Evolutionary conservation across 2,797 vertebrate species (phyloP).

Genomic region (Propithecus perrieri): DNA sequence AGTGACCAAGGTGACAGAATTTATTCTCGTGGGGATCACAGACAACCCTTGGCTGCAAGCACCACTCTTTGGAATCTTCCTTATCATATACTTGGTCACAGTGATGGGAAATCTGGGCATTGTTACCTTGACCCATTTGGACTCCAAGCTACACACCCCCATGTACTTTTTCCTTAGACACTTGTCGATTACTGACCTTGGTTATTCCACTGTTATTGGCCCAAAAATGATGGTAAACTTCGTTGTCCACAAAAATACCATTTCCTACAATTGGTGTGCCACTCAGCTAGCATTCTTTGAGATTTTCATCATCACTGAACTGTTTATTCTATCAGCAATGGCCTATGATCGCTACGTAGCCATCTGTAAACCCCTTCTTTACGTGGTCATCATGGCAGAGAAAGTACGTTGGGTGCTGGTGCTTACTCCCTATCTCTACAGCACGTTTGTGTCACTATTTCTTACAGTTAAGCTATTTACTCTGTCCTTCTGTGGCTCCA

Average conservation of each 20-base stretch:
- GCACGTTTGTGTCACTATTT: slow-evolving; percentile 56
- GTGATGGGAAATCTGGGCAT: slow-evolving; percentile 53
- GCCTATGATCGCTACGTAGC: slow-evolving; percentile 57
- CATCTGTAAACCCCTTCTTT: slow-evolving; percentile 71
- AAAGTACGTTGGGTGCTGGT: slow-evolving; percentile 47
- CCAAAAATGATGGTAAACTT: slow-evolving; percentile 73
- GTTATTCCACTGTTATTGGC: slow-evolving; percentile 67
- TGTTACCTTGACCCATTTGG: slow-evolving; percentile 41
- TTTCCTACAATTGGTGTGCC: slow-evolving; percentile 65
- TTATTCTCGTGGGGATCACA: slow-evolving; percentile 62
- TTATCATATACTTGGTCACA: slow-evolving; percentile 53
- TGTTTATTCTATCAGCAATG: slow-evolving; percentile 71
- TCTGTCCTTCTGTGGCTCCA: slow-evolving; percentile 65
- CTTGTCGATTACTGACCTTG: slow-evolving; percentile 71
- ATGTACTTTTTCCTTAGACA: slow-evolving; percentile 77
- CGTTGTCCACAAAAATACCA: not conserved
- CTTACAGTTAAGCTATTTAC: slow-evolving; percentile 68
- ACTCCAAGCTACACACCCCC: slow-evolving; percentile 58
- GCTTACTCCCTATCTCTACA: slow-evolving; percentile 57
- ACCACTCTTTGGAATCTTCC: slow-evolving; percentile 60
- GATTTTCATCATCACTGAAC: slow-evolving; percentile 66
- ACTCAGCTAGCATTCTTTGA: slow-evolving; percentile 65
- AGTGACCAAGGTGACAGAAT: slow-evolving; percentile 15
- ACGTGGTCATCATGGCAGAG: slow-evolving; percentile 50
- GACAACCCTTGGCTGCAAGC: not conserved